Evolutionary conservation across 2,797 vertebrate genomes (phyloP).

Genomic region (Coreius guichenoti): DNA sequence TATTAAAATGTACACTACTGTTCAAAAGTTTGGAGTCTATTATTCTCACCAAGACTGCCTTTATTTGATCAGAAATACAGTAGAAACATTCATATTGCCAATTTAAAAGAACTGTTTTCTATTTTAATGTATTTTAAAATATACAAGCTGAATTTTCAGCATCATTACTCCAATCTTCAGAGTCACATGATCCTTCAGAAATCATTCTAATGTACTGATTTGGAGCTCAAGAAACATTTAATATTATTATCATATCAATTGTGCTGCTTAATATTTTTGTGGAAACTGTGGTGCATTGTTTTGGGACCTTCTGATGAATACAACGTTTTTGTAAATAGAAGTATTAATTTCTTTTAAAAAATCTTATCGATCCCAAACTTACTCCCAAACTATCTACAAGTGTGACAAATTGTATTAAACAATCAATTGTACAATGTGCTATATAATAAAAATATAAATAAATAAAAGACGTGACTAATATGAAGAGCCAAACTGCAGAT

Average conservation of each 20-base stretch:
- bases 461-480: too few relatives aligned
- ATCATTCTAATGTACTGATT: background rate
- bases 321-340: background rate
- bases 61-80: background rate
- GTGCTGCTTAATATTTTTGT: background rate
- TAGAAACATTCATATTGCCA: background rate
- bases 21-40: background rate
- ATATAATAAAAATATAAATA: too few relatives aligned
- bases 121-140: background rate
- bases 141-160: background rate
- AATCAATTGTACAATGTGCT: background rate
- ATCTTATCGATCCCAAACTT: background rate
- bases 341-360: background rate
- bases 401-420: background rate
- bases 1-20: background rate
- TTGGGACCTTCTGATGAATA: too few relatives aligned
- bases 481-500: too few relatives aligned
- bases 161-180: background rate
- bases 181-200: background rate
- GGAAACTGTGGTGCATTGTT: background rate
- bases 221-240: background rate
- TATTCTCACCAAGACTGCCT: background rate
- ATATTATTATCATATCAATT: background rate
- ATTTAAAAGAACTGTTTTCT: background rate
- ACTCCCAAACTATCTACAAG: background rate